phyloP scores from a whole-genome alignment of 2,113 vertebrate species.

The Chunga burmeisteri region DNA sequence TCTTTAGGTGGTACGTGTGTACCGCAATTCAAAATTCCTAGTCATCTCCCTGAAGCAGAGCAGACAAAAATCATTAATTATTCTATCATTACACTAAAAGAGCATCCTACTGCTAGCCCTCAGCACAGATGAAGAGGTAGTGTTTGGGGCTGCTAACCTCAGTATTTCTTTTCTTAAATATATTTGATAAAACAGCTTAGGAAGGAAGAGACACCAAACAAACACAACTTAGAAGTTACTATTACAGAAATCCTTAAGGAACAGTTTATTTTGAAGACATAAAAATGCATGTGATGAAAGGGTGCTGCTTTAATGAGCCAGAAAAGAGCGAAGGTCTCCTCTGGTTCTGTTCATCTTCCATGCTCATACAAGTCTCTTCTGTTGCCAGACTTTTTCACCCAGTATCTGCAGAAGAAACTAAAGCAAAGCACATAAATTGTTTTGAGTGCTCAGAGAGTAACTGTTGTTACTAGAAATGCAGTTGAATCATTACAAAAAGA shows the following conservation, averaged over 20 bases:
- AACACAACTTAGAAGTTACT: not conserved
- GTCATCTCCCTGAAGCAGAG: not conserved
- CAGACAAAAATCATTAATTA: not conserved
- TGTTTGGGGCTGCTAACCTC: not conserved
- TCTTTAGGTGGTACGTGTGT: not conserved
- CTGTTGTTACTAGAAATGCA: not conserved
- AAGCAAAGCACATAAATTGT: not conserved
- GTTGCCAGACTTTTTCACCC: not conserved
- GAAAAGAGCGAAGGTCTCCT: not conserved
- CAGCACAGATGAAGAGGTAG: not conserved
- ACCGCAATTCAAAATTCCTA: not conserved
- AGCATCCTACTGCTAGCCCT: not conserved
- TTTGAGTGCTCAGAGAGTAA: not conserved
- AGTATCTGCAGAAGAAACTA: slow-evolving; percentile 5
- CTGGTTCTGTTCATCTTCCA: not conserved
- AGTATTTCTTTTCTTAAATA: not conserved
- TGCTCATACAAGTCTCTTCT: not conserved
- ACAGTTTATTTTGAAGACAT: not conserved
- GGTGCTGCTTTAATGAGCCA: not conserved
- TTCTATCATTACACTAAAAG: not conserved
- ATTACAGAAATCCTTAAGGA: not conserved
- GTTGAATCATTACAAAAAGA: not conserved
- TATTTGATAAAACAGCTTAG: not conserved
- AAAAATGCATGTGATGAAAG: not conserved
- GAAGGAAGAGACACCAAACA: not conserved